Evolutionary conservation across 2,888 invertebrate genomes (phyloP).

Genomic region (Conus canariensis): DNA sequence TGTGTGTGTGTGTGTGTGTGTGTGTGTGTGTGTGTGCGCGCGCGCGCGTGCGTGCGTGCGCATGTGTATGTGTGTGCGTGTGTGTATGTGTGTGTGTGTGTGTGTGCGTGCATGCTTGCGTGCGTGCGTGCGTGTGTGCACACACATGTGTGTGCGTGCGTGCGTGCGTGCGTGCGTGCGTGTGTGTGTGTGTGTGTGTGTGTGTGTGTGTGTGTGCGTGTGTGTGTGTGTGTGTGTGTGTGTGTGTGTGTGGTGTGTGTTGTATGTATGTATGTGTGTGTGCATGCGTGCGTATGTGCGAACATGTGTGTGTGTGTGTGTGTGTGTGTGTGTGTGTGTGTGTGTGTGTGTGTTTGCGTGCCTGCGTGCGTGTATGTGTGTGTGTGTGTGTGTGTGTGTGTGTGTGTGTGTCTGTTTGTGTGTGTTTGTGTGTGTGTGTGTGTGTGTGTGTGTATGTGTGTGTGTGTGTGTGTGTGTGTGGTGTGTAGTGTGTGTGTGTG

Average conservation of each 20-base stretch:
- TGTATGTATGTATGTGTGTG: background rate
- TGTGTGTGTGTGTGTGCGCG: background rate
- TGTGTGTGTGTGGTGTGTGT: too few species aligned
- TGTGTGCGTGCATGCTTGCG: background rate
- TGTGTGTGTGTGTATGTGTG: too few species aligned
- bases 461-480: too few species aligned
- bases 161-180: background rate
- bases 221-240: too few species aligned
- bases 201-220: background rate
- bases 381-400: too few species aligned
- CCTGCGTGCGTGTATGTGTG: too few species aligned
- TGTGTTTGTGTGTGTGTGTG: too few species aligned
- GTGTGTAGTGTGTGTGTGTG: too few species aligned
- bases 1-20: too few species aligned
- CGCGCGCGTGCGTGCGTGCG: background rate
- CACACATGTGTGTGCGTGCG: background rate
- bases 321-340: too few species aligned
- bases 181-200: background rate
- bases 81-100: background rate
- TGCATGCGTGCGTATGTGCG: background rate
- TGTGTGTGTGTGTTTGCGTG: too few species aligned
- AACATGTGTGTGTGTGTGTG: background rate
- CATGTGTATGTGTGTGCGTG: background rate
- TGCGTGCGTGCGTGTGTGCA: background rate
- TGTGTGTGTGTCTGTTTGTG: too few species aligned